These are phyloP conservation scores for Chaetodon trifascialis DNA, from an alignment of 2,113 vertebrate species.

Conservation along the genomic window DNA sequence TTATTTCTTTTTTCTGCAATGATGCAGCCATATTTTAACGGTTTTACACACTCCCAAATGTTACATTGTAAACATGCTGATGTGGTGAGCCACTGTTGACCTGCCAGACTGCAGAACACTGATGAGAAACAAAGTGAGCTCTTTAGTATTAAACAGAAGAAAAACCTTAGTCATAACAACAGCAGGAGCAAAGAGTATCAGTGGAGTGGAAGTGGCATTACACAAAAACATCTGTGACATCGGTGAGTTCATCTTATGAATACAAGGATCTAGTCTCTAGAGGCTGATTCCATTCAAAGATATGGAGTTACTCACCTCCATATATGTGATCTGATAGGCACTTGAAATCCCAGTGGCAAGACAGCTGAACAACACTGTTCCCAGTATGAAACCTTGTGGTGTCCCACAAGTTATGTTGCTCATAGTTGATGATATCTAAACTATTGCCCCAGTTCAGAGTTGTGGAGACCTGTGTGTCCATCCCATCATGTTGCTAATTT, in stretches of 20 bases:
- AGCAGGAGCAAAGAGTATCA: neutral
- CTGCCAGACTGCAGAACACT: neutral
- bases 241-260: neutral
- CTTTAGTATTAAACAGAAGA: neutral
- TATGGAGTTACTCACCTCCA: neutral
- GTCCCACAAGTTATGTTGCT: neutral
- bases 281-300: neutral
- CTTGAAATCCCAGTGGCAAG: neutral
- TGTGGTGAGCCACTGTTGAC: neutral
- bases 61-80: neutral
- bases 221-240: neutral
- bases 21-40: no score
- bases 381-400: neutral
- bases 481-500: neutral
- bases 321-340: neutral
- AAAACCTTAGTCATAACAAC: neutral
- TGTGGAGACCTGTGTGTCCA: neutral
- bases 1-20: no score
- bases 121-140: no score
- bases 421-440: neutral
- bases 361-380: neutral
- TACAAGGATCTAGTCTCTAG: neutral
- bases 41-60: neutral
- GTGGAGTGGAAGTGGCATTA: neutral
- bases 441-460: neutral